Base-by-base conservation (phyloP, 2,113 vertebrate species). In the Ia io region DNA sequence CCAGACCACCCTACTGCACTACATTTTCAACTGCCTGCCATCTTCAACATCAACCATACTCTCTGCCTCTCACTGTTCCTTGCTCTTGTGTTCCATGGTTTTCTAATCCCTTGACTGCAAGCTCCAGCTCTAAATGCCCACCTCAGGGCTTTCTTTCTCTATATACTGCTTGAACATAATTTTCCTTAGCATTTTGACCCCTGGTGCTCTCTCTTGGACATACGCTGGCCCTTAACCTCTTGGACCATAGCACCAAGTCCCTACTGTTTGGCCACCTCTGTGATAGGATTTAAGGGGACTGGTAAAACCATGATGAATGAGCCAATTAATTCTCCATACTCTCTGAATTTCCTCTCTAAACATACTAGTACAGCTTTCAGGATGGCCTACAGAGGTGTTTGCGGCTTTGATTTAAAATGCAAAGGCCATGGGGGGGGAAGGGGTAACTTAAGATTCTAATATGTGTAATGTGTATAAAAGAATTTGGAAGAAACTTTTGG, bases 351-450 rank as follows among this genome's bases (percentile, higher is more conserved):
- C 76, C 35, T 77, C 51, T 1, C 28, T 79, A 77, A 77, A 61
- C 13, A 18, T 30, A 6, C 51, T 51, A 51, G 5, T 51, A 61
- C 6, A 65, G 16, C 3, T 79, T 53, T 76, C 40, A 51, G 16
- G 44, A 2, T 63, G 49, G 30, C 30, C 51, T 74, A n/a, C 56
- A 79, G n/a, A 28, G 82, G 74, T 67, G 63, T 47, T 88, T 63
- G 9, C 23, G 96, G 13, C 6, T 73, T 77, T 94, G n/a, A 69
- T 80, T 77, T 74, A 88, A 77, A 91, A 85, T 82, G 9, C 17
- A 42, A 71, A 94, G 23, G 35, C 4, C 2, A 17, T 11, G 16
- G 9, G 83, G 69, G 10, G 42, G 40, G 9, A 85, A 74, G 10
- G 42, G 40, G 3, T 28, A 25, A 69, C 83, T 91, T 85, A 69